Percentiles rank a stretch among this genome's conserved stretches.
These are phyloP conservation scores for Oncorhynchus nerka DNA, from an alignment of 2,113 vertebrate species.

Conservation along the genomic window DNA sequence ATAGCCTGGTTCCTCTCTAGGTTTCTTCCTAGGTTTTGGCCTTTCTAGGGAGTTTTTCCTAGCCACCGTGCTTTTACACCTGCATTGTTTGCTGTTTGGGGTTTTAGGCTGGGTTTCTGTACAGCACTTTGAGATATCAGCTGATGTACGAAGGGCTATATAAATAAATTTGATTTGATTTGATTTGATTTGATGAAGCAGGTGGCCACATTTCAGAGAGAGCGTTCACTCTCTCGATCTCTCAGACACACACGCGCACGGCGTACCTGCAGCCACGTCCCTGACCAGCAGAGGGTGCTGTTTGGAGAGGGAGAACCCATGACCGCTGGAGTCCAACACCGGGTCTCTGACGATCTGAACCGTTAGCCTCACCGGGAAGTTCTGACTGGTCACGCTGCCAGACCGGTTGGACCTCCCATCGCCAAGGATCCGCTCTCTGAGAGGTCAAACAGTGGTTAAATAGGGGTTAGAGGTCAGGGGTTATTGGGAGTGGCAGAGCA, in stretches of 20 bases:
- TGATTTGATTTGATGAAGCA: no score
- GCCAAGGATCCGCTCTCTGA: conserved; percentile 79
- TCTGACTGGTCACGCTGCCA: conserved; percentile 69
- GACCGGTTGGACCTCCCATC: conserved; percentile 70
- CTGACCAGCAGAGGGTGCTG: conserved; percentile 86
- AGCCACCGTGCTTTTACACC: no score
- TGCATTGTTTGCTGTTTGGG: no score
- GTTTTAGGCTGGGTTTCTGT: no score
- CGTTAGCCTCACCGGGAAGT: conserved; percentile 77
- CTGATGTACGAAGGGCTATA: no score
- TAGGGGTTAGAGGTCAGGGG: conserved; percentile 5
- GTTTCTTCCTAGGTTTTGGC: no score
- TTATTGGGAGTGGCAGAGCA: no score
- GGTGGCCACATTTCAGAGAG: conserved; percentile 46
- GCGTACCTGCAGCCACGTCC: conserved; percentile 84
- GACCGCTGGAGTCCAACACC: conserved; percentile 79
- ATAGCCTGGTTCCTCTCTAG: no score
- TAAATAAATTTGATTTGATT: no score
- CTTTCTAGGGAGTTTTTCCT: no score
- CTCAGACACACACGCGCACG: not conserved
- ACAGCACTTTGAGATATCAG: no score
- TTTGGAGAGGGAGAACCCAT: conserved; percentile 87
- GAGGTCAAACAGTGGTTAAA: conserved; percentile 18
- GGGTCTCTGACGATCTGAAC: conserved; percentile 85
- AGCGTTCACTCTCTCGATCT: conserved; percentile 16